A percentile compares a stretch with the other conserved stretches of the same genome.
Evolutionary conservation across 2,888 invertebrate species (phyloP).

Genomic region (Brachyptera risi): DNA sequence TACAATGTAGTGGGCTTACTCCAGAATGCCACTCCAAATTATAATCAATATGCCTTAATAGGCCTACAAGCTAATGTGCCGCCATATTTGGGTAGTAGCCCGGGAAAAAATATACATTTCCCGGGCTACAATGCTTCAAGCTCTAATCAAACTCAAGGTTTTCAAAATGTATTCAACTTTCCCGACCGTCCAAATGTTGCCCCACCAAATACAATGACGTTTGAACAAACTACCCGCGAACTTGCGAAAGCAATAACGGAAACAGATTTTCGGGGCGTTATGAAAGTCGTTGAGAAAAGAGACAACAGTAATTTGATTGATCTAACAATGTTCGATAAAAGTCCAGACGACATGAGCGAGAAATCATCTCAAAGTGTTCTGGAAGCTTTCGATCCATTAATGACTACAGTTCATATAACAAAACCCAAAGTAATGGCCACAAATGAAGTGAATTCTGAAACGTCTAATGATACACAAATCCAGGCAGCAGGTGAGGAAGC

Average conservation of each 20-base stretch:
- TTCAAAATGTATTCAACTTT: neutral
- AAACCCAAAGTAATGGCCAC: neutral
- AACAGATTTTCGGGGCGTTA: conserved; percentile 39
- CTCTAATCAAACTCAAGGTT: neutral
- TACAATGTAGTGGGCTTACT: neutral
- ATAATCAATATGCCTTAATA: conserved; percentile 19
- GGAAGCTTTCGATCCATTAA: conserved; percentile 84
- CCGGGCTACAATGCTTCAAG: neutral
- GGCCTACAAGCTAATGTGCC: neutral
- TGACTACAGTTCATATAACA: conserved; percentile 44
- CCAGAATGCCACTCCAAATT: conserved; percentile 1
- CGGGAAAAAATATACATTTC: neutral
- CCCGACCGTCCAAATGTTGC: neutral
- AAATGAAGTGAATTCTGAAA: no score
- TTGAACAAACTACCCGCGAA: no score
- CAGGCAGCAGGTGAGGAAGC: no score
- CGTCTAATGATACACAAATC: no score
- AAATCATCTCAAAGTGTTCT: conserved; percentile 59
- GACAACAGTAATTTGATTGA: conserved; percentile 57
- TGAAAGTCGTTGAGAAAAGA: conserved; percentile 48
- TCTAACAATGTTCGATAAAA: conserved; percentile 46
- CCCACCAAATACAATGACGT: no score
- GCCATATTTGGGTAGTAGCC: neutral
- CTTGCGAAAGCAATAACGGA: conserved; percentile 1
- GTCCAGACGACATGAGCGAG: conserved; percentile 17